Percentiles rank a stretch among this genome's conserved stretches.
These are phyloP conservation scores for Pitta sordida DNA, from an alignment of 2,113 vertebrate genomes.

Conservation along the genomic window DNA sequence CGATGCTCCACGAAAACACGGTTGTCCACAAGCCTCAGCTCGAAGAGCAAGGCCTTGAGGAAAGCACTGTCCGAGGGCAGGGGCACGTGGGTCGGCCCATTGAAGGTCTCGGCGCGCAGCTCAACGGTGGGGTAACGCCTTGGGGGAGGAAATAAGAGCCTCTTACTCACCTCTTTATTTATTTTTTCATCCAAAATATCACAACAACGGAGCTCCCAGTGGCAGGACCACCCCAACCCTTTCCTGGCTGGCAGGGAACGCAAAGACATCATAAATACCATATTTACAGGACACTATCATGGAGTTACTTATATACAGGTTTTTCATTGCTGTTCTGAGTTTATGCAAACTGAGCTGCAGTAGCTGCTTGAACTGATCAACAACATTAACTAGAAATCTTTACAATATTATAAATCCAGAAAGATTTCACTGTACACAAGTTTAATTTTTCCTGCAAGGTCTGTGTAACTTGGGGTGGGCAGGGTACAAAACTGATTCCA, in stretches of 20 bases:
- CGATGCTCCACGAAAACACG: conserved; percentile 76
- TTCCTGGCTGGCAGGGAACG: neutral
- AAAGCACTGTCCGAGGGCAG: conserved; percentile 82
- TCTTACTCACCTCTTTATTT: neutral
- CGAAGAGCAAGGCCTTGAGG: conserved; percentile 81
- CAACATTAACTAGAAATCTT: neutral
- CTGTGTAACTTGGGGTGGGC: neutral
- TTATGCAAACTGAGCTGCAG: neutral
- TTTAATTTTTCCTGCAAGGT: neutral
- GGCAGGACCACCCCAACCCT: neutral
- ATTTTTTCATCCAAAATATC: neutral
- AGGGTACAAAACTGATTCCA: neutral
- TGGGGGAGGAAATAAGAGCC: conserved; percentile 49
- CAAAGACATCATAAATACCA: neutral
- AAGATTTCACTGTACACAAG: neutral
- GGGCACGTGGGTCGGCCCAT: conserved; percentile 74
- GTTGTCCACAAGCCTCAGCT: conserved; percentile 78
- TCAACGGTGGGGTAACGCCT: conserved; percentile 89
- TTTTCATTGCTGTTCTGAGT: neutral
- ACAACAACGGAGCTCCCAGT: neutral
- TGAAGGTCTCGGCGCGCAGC: conserved; percentile 78
- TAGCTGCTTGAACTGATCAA: neutral
- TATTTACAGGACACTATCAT: neutral
- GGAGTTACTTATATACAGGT: neutral
- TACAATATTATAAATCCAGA: neutral